phyloP scores from a whole-genome alignment of 2,797 vertebrate species.

The Oreochromis mossambicus region DNA sequence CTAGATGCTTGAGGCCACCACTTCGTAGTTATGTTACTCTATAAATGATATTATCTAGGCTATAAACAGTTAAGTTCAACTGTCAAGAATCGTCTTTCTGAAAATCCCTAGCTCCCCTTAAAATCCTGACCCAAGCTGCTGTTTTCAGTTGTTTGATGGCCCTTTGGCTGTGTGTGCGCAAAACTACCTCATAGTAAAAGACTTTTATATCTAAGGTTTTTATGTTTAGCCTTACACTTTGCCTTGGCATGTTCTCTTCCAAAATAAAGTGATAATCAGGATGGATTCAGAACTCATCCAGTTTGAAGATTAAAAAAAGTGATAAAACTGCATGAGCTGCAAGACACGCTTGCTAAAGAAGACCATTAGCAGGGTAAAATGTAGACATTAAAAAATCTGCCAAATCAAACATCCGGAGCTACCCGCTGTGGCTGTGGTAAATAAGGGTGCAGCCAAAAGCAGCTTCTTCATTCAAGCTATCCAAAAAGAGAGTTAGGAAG shows the following conservation, averaged over 20 bases:
- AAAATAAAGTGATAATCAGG: background rate
- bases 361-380: background rate
- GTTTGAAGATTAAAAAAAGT: background rate
- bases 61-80: background rate
- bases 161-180: background rate
- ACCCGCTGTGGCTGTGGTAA: background rate
- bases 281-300: background rate
- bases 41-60: background rate
- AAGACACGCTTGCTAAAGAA: background rate
- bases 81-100: background rate
- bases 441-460: background rate
- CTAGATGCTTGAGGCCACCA: background rate
- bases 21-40: background rate
- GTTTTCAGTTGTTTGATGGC: background rate
- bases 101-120: background rate
- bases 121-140: background rate
- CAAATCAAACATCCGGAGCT: background rate
- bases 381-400: background rate
- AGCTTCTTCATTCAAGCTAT: background rate
- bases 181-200: background rate
- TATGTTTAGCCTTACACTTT: background rate
- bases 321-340: background rate
- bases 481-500: background rate
- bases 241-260: background rate
- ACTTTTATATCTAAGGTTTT: background rate